phyloP scores from a whole-genome alignment of 2,797 vertebrate species.

The Dryobates pubescens region DNA sequence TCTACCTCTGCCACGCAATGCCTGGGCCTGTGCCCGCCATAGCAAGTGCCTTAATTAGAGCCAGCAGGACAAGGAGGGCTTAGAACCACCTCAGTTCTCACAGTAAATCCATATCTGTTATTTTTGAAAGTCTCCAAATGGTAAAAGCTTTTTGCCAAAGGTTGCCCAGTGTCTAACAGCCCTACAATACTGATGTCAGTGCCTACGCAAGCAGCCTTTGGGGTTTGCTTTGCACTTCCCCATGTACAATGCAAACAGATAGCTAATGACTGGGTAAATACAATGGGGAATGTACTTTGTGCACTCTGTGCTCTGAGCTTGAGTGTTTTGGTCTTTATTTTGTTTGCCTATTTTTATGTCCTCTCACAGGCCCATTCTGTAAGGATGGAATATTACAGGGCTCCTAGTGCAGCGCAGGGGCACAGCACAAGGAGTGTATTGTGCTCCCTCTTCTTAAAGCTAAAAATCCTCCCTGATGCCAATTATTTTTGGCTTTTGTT shows the following conservation, averaged over 20 bases:
- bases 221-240: conserved; percentile 54
- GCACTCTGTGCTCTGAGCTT: conserved; percentile 46
- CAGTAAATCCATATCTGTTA: neutral
- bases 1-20: neutral
- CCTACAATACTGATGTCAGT: conserved; percentile 30
- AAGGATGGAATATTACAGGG: conserved; percentile 63
- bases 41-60: neutral
- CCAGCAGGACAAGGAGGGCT: neutral
- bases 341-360: conserved; percentile 66
- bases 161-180: conserved; percentile 2
- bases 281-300: conserved; percentile 48
- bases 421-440: conserved; percentile 56
- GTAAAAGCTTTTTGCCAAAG: conserved; percentile 33
- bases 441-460: conserved; percentile 44
- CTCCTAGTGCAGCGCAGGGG: conserved; percentile 34
- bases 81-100: conserved; percentile 23
- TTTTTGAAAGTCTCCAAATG: conserved; percentile 12
- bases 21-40: neutral
- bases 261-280: conserved; percentile 63
- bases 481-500: conserved; percentile 70
- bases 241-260: conserved; percentile 56
- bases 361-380: conserved; percentile 59
- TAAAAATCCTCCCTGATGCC: neutral
- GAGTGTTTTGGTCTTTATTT: conserved; percentile 68
- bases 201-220: conserved; percentile 49